These are phyloP conservation scores for Mola mola DNA, from an alignment of 2,113 vertebrate genomes.

Conservation along the genomic window DNA sequence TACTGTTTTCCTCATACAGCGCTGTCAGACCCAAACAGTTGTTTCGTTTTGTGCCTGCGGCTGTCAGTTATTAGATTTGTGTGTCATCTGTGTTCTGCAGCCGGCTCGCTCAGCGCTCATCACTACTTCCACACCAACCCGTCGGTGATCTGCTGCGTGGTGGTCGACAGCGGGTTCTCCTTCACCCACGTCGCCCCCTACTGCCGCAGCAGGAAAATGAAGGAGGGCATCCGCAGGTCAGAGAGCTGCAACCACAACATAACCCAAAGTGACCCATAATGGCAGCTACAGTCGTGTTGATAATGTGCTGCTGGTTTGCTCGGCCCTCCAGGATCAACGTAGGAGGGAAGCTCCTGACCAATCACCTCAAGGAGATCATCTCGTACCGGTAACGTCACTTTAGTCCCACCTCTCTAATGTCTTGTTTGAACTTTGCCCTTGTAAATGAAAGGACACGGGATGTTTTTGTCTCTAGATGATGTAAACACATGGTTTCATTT, in stretches of 20 bases:
- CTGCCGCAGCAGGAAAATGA: conserved; percentile 95
- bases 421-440: no score
- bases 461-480: no score
- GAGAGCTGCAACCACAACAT: background rate
- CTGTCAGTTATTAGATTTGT: no score
- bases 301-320: background rate
- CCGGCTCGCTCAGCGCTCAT: conserved; percentile 92
- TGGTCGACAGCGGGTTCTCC: conserved; percentile 97
- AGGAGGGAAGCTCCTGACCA: conserved; percentile 96
- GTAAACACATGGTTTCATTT: no score
- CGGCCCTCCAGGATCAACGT: conserved; percentile 89
- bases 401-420: no score
- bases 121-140: conserved; percentile 91
- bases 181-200: conserved; percentile 96
- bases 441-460: no score
- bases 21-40: no score
- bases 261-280: fast-evolving
- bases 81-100: conserved; percentile 74
- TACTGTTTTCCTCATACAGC: no score
- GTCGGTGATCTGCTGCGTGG: conserved; percentile 91
- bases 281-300: background rate
- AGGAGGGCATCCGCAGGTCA: conserved; percentile 95
- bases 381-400: conserved; percentile 95
- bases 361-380: conserved; percentile 98
- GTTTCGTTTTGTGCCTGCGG: no score